Base-by-base conservation (phyloP, 2,888 invertebrate species). In the Mayetiola destructor region DNA sequence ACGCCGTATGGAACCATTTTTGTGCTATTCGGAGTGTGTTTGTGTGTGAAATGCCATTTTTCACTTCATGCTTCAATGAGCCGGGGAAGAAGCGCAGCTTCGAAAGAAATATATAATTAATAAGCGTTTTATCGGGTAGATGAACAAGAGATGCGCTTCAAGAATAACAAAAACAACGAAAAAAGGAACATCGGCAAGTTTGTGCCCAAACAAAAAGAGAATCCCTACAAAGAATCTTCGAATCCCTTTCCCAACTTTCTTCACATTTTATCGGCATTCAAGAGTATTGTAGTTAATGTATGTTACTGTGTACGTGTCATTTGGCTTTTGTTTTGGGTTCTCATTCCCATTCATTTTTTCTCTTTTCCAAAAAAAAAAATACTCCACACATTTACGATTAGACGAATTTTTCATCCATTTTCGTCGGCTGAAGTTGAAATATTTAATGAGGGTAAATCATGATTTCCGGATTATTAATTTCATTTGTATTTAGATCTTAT, bases 391-490 rank as follows among this genome's bases (percentile, higher is more conserved):
- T 48, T n/a, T 48, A 23, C 48, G 48, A 48, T 48, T 48, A 27
- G 48, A 27, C 48, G 27, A 48, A 48, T 48, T 48, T 48, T 48
- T 48, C 48, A 27, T 48, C 48, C 48, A 48, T 48, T 48, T 48
- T 48, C 29, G n/a, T n/a, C n/a, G 48, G 48, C 48, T 48, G 48
- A 48, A 48, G 48, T 27, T 48, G 48, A 48, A 48, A 48, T 48
- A 48, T 48, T 48, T 48, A 48, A 48, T 48, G 48, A 48, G 53
- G 30, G 29, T 53, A 53, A 53, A 30, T 30, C 53, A 53, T 53
- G 53, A 53, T 53, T 53, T 53, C 53, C 53, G 53, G 53, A 30
- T 30, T 30, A 53, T 53, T 53, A 53, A 53, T 53, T 53, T 53
- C 30, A 53, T 53, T 53, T 30, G 53, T 53, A 20, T 30, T 30